Evolutionary conservation across 2,888 invertebrate species (phyloP), one percentile per base, ranked within the genome.

Genomic region (Netelia virgata): DNA sequence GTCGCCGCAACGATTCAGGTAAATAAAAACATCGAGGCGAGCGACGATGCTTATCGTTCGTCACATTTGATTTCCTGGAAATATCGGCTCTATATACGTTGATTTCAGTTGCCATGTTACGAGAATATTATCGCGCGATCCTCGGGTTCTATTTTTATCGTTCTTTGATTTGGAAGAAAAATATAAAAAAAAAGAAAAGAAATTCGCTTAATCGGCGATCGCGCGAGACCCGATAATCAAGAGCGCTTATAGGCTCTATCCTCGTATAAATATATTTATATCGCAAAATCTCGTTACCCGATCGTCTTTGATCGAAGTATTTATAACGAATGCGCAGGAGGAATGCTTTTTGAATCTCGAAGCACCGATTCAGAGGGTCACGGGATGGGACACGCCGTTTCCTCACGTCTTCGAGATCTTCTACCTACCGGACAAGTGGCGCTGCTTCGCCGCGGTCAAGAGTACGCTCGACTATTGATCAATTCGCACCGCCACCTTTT

Each of bases 361-460:
- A 94, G 98, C 99, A 0, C 99, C 99, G 0, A 95, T 99, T 14
- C 94, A 95, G 63, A 95, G 99, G 87, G 98, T 98, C 68, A 96
- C 98, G 28, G 99, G 99, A 11, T 98, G 98, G 96, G 99, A 99
- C 95, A 97, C 98, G 1, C 99, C 99, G 11, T 99, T 99, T 94
- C 98, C 99, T 5, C 98, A 98, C 94, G 96, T 98, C 68, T 99
- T 97, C 94, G 99, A 99, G 94, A 97, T 98, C 0, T 98, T 99
- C 94, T 99, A 99, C 94, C 94, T 99, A 88, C 99, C 99, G 0
- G 97, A 97, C 93, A 98, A 97, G 93, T 98, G 98, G 97, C 95
- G 99, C 72, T 98, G 98, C 92, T 95, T 97, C 83, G 96, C 97
- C 79, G 97, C 97, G 0, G 94, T 99, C 61, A 95, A 96, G 86